Evolutionary conservation across 2,797 vertebrate species (phyloP).

Genomic region (Tachyglossus aculeatus): DNA sequence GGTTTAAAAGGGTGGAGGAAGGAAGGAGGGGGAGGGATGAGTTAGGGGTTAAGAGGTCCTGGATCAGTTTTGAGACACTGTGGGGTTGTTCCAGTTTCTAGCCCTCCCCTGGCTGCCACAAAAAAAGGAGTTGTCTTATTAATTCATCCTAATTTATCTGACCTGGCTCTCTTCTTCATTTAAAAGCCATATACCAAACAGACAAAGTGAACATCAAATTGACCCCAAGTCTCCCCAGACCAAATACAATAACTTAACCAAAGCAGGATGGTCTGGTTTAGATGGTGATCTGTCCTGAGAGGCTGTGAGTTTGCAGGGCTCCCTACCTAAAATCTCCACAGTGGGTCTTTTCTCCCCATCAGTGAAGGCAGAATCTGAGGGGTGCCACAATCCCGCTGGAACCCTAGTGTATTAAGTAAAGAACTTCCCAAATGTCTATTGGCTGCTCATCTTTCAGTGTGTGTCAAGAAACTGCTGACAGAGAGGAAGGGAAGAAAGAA

Average conservation of each 20-base stretch:
- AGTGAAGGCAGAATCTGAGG: background rate
- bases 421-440: slow-evolving; percentile 13
- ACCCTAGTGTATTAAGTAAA: slow-evolving; percentile 8
- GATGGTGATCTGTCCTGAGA: background rate
- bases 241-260: background rate
- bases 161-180: slow-evolving; percentile 53
- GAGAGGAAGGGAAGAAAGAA: background rate
- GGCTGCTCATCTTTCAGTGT: slow-evolving; percentile 2
- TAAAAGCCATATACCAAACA: slow-evolving; percentile 39
- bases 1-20: no score
- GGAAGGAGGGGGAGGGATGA: background rate
- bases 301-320: background rate
- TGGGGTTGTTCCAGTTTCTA: slow-evolving; percentile 42
- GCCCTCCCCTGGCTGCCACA: slow-evolving; percentile 11
- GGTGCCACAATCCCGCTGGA: background rate
- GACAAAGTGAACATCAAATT: background rate
- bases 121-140: slow-evolving; percentile 55
- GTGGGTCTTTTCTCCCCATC: background rate
- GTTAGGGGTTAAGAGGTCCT: slow-evolving; percentile 14
- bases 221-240: background rate
- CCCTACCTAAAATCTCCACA: background rate
- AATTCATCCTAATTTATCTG: slow-evolving; percentile 42
- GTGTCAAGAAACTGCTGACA: slow-evolving; percentile 2
- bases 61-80: slow-evolving; percentile 51
- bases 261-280: slow-evolving; percentile 7